phyloP scores from a whole-genome alignment of 2,888 invertebrate genomes.

The Trichogramma evanescens region DNA sequence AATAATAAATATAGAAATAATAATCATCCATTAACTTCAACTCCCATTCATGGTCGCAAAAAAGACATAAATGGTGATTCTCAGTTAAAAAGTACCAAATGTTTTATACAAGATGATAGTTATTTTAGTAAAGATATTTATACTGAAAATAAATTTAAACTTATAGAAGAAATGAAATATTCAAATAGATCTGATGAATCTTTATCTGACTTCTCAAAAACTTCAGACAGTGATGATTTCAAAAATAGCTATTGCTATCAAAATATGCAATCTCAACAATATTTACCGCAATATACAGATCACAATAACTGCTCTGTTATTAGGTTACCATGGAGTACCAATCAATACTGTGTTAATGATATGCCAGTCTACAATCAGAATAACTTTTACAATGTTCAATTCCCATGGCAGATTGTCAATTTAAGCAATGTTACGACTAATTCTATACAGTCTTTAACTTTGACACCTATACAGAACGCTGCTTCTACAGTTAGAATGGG shows the following conservation, averaged over 20 bases:
- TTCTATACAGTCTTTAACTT: neutral
- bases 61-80: neutral
- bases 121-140: neutral
- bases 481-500: neutral
- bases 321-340: constrained; percentile 9
- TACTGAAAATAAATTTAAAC: neutral
- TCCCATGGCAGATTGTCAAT: constrained; percentile 7
- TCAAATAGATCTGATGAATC: constrained; percentile 14
- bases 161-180: constrained; percentile 10
- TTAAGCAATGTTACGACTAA: neutral
- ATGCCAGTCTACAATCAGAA: neutral
- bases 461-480: neutral
- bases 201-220: constrained; percentile 10
- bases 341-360: neutral
- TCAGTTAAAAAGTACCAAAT: neutral
- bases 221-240: constrained; percentile 10
- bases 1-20: neutral
- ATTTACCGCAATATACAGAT: neutral
- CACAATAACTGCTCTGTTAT: constrained; percentile 13
- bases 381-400: neutral
- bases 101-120: neutral
- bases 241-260: neutral
- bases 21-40: neutral
- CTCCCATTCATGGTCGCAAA: neutral
- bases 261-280: neutral